Base-by-base conservation (phyloP, 1,140 invertebrate species). In the Bombus terrestris region DNA sequence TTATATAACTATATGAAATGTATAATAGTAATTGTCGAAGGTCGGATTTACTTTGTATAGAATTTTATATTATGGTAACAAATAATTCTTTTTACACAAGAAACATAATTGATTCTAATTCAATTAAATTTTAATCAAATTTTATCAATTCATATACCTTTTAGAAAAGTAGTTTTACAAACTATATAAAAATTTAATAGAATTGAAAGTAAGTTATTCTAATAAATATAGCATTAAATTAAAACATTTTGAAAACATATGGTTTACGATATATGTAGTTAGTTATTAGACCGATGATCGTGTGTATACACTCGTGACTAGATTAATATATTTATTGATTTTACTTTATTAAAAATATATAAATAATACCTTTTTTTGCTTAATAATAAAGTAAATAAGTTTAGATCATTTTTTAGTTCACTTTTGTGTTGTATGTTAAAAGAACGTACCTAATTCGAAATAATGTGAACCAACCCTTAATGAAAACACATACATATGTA, bases 391-490 rank as follows among this genome's bases (percentile, higher is more conserved):
- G 5, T 39, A 25, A 39, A 39, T 39, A 68, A 35, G 9, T 25
- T 69, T 69, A 5, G 1, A 39, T 39, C 2, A 39, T 28, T 39
- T 69, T 69, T 69, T 69, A 39, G 25, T 28, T 39, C 37, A 39
- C 2, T 69, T 69, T 12, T 22, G 18, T 72, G 15, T 73, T 41
- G 6, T 53, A 53, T 43, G 18, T 41, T 73, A 41, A 41, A n/a
- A 43, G 25, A 57, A 76, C 35, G 1, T 76, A 59, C 25, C 5
- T 35, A 25, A 28, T 22, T 41, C 2, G 2, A 18, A 15, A 22
- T 32, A 53, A 72, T 81, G 79, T 81, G n/a, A 81, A 81, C 37
- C 5, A 66, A 37, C n/a, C 68, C n/a, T 72, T 72, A 81, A 32
- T 25, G n/a, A 39, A 15, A 43, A 43, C 15, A 37, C 15, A 13